These are phyloP conservation scores for Thumatha senex DNA, from an alignment of 2,888 invertebrate species.

Conservation along the genomic window DNA sequence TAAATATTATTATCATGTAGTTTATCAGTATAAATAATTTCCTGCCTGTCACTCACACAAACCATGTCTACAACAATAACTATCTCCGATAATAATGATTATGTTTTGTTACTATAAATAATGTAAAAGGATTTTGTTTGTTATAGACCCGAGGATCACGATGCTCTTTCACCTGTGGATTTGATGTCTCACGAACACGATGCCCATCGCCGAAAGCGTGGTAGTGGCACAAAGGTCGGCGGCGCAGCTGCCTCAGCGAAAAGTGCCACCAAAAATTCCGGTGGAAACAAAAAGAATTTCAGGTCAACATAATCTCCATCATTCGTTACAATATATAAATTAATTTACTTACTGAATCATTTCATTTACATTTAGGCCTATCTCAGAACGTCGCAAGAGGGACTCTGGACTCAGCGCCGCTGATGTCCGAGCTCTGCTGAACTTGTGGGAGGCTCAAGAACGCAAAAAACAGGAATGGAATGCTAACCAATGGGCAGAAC, in stretches of 20 bases:
- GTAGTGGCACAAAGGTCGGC: conserved; percentile 72
- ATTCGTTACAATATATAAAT: conserved; percentile 7
- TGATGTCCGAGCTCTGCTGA: conserved; percentile 83
- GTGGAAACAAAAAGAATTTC: conserved; percentile 77
- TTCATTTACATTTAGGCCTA: conserved; percentile 55
- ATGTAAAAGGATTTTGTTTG: neutral
- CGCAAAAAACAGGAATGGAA: conserved; percentile 79
- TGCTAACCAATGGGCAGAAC: conserved; percentile 72
- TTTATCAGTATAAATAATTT: too few species aligned
- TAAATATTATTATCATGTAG: too few species aligned
- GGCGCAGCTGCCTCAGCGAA: conserved; percentile 77
- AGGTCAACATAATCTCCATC: conserved; percentile 55
- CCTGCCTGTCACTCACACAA: too few species aligned
- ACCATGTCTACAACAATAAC: too few species aligned
- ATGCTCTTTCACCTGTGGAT: conserved; percentile 62
- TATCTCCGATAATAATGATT: too few species aligned
- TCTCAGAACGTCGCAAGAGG: conserved; percentile 82
- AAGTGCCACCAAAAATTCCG: conserved; percentile 72
- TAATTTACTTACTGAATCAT: conserved; percentile 26
- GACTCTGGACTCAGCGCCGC: conserved; percentile 85
- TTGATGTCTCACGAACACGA: conserved; percentile 60
- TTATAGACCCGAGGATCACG: conserved; percentile 62
- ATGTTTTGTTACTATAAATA: neutral
- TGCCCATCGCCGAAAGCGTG: conserved; percentile 67
- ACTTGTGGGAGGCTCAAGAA: conserved; percentile 84